Base-by-base conservation (phyloP, 2,113 vertebrate species). In the Aldabrachelys gigantea region DNA sequence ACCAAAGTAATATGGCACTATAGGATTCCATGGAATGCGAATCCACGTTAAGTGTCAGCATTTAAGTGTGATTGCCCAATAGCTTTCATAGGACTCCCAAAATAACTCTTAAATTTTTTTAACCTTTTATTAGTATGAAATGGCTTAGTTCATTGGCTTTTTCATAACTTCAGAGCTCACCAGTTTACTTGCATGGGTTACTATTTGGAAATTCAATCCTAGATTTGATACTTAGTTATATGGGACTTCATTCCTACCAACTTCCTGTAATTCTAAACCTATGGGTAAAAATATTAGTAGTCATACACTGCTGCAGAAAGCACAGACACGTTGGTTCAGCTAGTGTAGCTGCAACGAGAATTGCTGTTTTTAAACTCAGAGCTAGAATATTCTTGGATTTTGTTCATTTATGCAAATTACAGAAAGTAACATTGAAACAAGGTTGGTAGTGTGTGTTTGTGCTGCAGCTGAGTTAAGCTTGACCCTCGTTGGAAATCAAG, bases 231-330 rank as follows among this genome's bases (percentile, higher is more conserved):
- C 98, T 98, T 97, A 99, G 98, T 99, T 97, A 98, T 98, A 97
- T 97, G 97, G 97, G 98, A 98, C 98, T 98, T 98, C 98, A 97
- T 99, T 99, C 98, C 98, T 98, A 98, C 98, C 98, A 97, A 99
- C 99, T 99, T 99, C 99, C 99, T 99, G 99, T 99, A 99, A 99
- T 98, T 98, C 98, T 99, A 99, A 99, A 99, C 98, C 98, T 97
- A 97, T 97, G 98, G 98, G 98, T 99, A 99, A 99, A 99, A 99
- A 99, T 99, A 99, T 99, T 98, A 99, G 98, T 98, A 98, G 98
- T 98, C 98, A 97, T 97, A 98, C 96, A 90, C 97, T 96, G 97
- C 98, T 96, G 98, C 93, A 98, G 98, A 99, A 99, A 98, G 98
- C 97, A 95, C 98, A 98, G 98, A 98, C 98, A 97, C 96, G 80